phyloP scores from a whole-genome alignment of 2,113 vertebrate genomes.

The Natator depressus region DNA sequence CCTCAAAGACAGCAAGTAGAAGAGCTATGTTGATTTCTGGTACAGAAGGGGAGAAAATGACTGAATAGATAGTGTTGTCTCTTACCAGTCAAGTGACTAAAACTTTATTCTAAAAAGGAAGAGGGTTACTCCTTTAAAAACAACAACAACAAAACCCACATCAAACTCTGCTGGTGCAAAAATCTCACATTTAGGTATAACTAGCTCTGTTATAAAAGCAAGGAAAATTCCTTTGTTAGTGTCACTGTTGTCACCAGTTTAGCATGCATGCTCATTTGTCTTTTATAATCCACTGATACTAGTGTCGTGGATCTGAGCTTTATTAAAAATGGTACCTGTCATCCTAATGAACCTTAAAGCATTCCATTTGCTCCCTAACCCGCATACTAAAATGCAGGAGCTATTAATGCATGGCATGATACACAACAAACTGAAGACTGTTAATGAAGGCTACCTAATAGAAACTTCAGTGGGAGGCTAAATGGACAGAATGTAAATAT shows the following conservation, averaged over 20 bases:
- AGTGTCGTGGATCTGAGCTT: background rate
- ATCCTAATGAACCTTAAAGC: background rate
- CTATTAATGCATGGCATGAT: too few species aligned
- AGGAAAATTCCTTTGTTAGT: background rate
- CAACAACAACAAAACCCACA: too few species aligned
- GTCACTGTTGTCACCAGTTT: background rate
- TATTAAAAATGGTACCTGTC: background rate
- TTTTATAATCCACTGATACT: background rate
- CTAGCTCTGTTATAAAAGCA: background rate
- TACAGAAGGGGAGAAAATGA: background rate
- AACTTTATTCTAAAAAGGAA: background rate
- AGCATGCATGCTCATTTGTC: background rate
- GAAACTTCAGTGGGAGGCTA: background rate
- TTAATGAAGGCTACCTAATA: background rate
- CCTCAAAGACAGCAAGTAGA: background rate
- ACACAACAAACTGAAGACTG: background rate
- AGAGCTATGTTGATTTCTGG: background rate
- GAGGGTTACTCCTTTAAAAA: too few species aligned
- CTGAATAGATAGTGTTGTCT: too few species aligned
- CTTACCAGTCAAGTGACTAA: background rate
- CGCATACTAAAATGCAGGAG: background rate
- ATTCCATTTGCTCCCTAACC: background rate
- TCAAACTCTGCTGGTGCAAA: too few species aligned
- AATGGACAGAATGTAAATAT: background rate
- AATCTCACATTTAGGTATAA: background rate